A percentile compares a stretch with the other conserved stretches of the same genome.
phyloP scores from a whole-genome alignment of 2,797 vertebrate genomes.

The Cyprinodon diabolis region DNA sequence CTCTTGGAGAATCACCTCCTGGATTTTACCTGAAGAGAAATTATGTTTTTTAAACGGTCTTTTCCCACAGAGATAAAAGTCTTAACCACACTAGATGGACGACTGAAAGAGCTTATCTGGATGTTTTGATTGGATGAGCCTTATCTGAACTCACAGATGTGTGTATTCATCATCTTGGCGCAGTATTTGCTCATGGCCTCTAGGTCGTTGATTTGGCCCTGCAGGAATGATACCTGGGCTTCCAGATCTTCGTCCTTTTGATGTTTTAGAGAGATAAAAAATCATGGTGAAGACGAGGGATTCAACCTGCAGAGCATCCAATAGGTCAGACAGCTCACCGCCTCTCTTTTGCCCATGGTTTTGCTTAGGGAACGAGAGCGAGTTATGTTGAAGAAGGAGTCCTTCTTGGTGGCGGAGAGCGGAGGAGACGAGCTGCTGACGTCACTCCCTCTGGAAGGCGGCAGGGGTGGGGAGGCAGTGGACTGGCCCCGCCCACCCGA shows the following conservation, averaged over 20 bases:
- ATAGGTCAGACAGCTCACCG: conserved; percentile 75
- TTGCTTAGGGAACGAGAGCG: conserved; percentile 97
- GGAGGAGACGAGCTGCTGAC: conserved; percentile 90
- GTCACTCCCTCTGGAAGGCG: conserved; percentile 85
- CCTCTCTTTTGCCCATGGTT: conserved; percentile 91
- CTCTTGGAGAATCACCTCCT: conserved; percentile 95
- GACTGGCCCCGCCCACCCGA: conserved; percentile 85
- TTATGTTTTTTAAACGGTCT: background rate
- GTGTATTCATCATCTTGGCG: conserved; percentile 95
- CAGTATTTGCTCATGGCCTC: conserved; percentile 99
- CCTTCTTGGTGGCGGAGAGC: conserved; percentile 90
- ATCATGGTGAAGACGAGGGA: background rate
- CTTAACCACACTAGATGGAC: no score
- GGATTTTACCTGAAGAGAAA: conserved; percentile 89
- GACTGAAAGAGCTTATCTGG: background rate
- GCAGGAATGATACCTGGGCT: conserved; percentile 94
- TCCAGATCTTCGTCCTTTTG: conserved; percentile 94
- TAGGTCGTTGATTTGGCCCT: conserved; percentile 96
- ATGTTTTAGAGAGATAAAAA: conserved; percentile 10
- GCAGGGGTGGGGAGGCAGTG: conserved; percentile 89
- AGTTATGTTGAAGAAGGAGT: conserved; percentile 96
- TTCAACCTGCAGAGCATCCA: background rate
- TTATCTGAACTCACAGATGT: conserved; percentile 88
- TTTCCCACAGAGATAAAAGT: background rate
- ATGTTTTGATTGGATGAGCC: background rate